Percentiles rank a stretch among this genome's conserved stretches.
phyloP scores from a whole-genome alignment of 2,888 invertebrate genomes.

The Chironomus tentans region DNA sequence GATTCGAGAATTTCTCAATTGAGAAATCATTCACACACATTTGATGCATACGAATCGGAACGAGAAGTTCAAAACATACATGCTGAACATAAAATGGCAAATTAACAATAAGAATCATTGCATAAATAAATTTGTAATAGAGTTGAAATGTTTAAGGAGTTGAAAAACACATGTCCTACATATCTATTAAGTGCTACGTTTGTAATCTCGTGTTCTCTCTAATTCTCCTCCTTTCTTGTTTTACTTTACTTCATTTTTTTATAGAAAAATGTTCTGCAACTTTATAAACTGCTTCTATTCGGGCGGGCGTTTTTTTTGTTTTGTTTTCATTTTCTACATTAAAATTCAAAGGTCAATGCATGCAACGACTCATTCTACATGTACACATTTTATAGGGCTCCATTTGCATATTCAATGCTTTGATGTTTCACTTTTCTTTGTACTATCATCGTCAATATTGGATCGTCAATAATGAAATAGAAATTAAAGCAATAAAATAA shows the following conservation, averaged over 20 bases:
- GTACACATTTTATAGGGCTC: neutral
- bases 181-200: constrained; percentile 13
- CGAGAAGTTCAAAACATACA: neutral
- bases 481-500: neutral
- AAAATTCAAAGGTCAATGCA: neutral
- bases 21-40: neutral
- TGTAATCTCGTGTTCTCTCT: neutral
- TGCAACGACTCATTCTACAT: neutral
- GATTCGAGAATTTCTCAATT: neutral
- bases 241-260: too few relatives aligned
- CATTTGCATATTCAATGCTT: neutral
- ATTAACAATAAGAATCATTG: neutral
- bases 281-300: neutral
- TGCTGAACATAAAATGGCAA: neutral
- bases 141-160: neutral
- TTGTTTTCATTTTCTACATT: neutral
- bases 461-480: neutral
- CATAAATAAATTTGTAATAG: constrained; percentile 6
- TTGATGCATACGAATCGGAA: neutral
- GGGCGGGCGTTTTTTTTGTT: neutral
- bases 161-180: constrained; percentile 22
- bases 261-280: neutral
- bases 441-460: too few relatives aligned
- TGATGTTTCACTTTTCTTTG: neutral
- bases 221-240: too few relatives aligned